phyloP scores from a whole-genome alignment of 2,797 vertebrate genomes.

The Oreochromis mossambicus region DNA sequence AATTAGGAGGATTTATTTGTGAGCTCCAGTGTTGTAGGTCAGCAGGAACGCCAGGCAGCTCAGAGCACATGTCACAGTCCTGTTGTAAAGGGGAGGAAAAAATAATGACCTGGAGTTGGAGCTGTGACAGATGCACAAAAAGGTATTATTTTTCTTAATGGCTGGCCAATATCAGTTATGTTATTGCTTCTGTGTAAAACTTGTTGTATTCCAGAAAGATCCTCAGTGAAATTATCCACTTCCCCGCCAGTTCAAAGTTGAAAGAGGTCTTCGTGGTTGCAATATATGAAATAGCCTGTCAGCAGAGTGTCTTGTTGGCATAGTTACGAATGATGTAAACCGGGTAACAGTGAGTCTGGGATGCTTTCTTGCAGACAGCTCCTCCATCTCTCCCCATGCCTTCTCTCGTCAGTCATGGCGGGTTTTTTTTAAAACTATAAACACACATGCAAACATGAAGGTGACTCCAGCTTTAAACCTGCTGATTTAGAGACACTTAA shows the following conservation, averaged over 20 bases:
- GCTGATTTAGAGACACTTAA: background rate
- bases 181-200: background rate
- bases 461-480: background rate
- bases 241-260: background rate
- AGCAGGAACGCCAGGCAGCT: constrained; percentile 23
- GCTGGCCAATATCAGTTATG: background rate
- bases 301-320: background rate
- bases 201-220: background rate
- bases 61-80: constrained; percentile 15
- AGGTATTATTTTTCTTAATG: background rate
- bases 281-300: background rate
- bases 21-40: constrained; percentile 26
- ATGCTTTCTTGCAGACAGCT: background rate
- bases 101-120: background rate
- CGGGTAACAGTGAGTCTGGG: background rate
- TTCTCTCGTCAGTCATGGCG: background rate
- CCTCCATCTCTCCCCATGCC: background rate
- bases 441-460: background rate
- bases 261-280: background rate
- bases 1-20: constrained; percentile 50
- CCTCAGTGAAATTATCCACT: background rate
- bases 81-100: background rate
- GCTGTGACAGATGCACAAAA: background rate
- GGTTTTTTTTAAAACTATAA: background rate
- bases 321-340: background rate